Conservation (phyloP, 92 coral and sea anemone species). For the Meandrina meandrites region DNA sequence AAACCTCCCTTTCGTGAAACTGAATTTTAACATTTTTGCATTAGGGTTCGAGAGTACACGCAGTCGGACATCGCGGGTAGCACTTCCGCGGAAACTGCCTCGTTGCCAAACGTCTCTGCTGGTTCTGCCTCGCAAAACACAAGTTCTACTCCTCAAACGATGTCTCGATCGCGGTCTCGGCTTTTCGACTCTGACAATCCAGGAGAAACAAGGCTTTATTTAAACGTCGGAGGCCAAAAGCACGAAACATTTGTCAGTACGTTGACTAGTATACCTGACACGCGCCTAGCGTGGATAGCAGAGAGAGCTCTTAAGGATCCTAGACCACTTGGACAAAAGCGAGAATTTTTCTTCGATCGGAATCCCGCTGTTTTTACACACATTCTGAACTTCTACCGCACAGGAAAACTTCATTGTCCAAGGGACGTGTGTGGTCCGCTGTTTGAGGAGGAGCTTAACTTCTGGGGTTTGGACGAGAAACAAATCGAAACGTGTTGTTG, state of each 20-base stretch:
- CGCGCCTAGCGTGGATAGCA: slow-evolving; percentile 95
- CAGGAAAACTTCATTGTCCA: slow-evolving; percentile 96
- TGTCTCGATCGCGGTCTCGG: slow-evolving; percentile 89
- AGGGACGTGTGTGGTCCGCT: slow-evolving; percentile 98
- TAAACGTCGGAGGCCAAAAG: slow-evolving; percentile 96
- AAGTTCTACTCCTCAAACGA: slow-evolving; percentile 19
- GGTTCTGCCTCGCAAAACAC: neutral
- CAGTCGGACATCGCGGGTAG: neutral
- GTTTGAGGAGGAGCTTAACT: slow-evolving; percentile 91
- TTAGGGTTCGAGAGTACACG: slow-evolving; percentile 21
- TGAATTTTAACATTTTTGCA: slow-evolving; percentile 34
- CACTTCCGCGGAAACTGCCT: neutral
- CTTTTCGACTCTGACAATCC: slow-evolving; percentile 90
- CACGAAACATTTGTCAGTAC: slow-evolving; percentile 98
- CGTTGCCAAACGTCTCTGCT: neutral
- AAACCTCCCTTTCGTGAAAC: neutral
- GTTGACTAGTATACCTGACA: slow-evolving; percentile 86
- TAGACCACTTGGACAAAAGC: slow-evolving; percentile 78
- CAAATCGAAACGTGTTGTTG: slow-evolving; percentile 98
- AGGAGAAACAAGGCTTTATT: slow-evolving; percentile 80
- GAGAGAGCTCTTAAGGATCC: slow-evolving; percentile 86
- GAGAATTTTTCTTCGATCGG: slow-evolving; percentile 94
- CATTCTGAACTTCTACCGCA: slow-evolving; percentile 91
- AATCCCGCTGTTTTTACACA: slow-evolving; percentile 95
- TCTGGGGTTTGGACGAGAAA: slow-evolving; percentile 97